These are phyloP conservation scores for Nycteola revayana DNA, from an alignment of 2,888 invertebrate genomes.

Conservation along the genomic window DNA sequence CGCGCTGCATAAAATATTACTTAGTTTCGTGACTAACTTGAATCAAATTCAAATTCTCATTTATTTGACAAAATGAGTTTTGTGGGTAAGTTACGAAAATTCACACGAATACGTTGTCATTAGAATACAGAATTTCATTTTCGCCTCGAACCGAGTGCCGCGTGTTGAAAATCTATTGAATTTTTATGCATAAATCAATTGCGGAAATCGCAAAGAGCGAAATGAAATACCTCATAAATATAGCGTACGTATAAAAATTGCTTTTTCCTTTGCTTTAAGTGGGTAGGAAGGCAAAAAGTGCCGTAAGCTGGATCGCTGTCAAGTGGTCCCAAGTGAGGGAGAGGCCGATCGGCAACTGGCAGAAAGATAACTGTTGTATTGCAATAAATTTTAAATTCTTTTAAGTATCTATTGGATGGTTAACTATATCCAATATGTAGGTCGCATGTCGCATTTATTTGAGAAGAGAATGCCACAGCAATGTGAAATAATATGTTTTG, in stretches of 20 bases:
- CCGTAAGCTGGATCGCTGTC: slow-evolving; percentile 19
- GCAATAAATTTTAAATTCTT: slow-evolving; percentile 22
- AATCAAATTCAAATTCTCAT: slow-evolving; percentile 2
- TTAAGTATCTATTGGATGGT: too few relatives aligned
- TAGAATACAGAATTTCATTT: too few relatives aligned
- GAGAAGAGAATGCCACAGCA: too few relatives aligned
- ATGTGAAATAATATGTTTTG: too few relatives aligned
- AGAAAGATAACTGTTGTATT: slow-evolving; percentile 19
- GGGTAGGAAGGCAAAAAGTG: slow-evolving; percentile 10
- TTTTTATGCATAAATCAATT: too few relatives aligned
- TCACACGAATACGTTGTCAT: background rate
- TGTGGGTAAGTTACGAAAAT: background rate
- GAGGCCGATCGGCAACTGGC: slow-evolving; percentile 8
- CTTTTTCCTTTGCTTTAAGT: slow-evolving; percentile 3
- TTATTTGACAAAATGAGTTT: slow-evolving; percentile 4
- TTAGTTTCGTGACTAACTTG: slow-evolving; percentile 4
- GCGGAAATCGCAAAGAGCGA: too few relatives aligned
- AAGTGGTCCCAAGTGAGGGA: slow-evolving; percentile 7
- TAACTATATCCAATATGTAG: too few relatives aligned
- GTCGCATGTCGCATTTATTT: too few relatives aligned
- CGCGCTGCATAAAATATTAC: background rate
- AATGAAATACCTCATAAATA: too few relatives aligned
- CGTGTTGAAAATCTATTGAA: background rate
- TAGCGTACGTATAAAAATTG: background rate
- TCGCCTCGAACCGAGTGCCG: background rate